Base-by-base conservation (phyloP, 2,797 vertebrate species). In the Hirundo rustica region DNA sequence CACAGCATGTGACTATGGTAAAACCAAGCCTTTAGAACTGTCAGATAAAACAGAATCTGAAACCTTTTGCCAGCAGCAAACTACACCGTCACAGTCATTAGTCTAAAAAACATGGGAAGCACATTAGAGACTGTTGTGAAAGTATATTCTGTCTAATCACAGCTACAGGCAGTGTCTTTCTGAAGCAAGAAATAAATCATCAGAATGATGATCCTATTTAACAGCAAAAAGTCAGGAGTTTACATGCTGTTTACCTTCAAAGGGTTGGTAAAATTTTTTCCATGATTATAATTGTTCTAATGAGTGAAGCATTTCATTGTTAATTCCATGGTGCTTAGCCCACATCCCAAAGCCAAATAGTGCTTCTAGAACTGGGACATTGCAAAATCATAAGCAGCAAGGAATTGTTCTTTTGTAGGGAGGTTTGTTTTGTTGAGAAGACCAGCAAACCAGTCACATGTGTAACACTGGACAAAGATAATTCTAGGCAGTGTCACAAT, bases 41-140 rank as follows among this genome's bases (percentile, higher is more conserved):
- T 68, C 72, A 85, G 34, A 88, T 58, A 60, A 91, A 92, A 81
- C 48, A 92, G 64, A 77, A 76, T 95, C 75, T 65, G 78, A 95
- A 92, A 57, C 44, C n/a, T 82, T 48, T 88, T 89, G 82, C 89
- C 77, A 82, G 73, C 72, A 92, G 88, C 88, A 81, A 91, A 57
- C 29, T 44, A 9, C 1, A 1, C 48, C 92, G 83, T 91, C 85
- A 70, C 27, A 83, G 57, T 60, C 74, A 84, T 89, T 89, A 85
- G 73, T 67, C 79, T 70, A 10, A 92, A 88, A 84, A 90, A 22
- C 61, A 72, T 13, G 20, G 27, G 54, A 93, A 88, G n/a, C 34
- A 22, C 48, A 42, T 83, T 75, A 78, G 75, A 67, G 62, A 18
- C 85, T 30, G 57, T 45, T 71, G 61, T 57, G 77, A 57, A 77